Percentiles rank a stretch among this genome's conserved stretches.
Evolutionary conservation across 2,888 invertebrate genomes (phyloP).

Genomic region (Sminthurinus aureus): DNA sequence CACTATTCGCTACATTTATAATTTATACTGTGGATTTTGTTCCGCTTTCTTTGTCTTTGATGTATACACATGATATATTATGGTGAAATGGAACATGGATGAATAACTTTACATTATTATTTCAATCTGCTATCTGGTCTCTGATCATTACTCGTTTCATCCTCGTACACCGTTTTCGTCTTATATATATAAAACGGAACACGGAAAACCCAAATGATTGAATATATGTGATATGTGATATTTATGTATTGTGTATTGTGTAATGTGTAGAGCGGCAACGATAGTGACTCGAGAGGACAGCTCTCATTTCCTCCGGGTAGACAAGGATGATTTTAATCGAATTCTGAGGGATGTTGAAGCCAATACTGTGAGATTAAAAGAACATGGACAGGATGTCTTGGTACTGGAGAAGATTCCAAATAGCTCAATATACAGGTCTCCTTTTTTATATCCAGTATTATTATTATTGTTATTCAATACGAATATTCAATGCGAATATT

Average conservation of each 20-base stretch:
- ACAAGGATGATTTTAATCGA: constrained; percentile 85
- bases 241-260: not conserved
- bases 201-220: no score
- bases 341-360: constrained; percentile 84
- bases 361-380: constrained; percentile 84
- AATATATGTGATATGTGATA: not conserved
- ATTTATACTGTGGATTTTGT: not conserved
- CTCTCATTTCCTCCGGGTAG: constrained; percentile 82
- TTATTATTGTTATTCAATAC: no score
- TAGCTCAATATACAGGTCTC: constrained; percentile 48
- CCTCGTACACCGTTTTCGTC: no score
- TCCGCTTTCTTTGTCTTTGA: not conserved
- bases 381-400: constrained; percentile 83
- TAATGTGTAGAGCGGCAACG: constrained; percentile 72
- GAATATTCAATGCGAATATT: no score
- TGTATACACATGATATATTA: not conserved
- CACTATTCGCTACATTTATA: not conserved
- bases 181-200: no score
- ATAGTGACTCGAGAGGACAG: constrained; percentile 82
- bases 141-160: no score
- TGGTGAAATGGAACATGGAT: no score
- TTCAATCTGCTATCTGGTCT: no score
- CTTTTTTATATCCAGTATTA: no score
- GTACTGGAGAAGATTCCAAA: constrained; percentile 76
- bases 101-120: no score